These are phyloP conservation scores for Berghia stephanieae DNA, from an alignment of 1,140 invertebrate genomes.

Conservation along the genomic window DNA sequence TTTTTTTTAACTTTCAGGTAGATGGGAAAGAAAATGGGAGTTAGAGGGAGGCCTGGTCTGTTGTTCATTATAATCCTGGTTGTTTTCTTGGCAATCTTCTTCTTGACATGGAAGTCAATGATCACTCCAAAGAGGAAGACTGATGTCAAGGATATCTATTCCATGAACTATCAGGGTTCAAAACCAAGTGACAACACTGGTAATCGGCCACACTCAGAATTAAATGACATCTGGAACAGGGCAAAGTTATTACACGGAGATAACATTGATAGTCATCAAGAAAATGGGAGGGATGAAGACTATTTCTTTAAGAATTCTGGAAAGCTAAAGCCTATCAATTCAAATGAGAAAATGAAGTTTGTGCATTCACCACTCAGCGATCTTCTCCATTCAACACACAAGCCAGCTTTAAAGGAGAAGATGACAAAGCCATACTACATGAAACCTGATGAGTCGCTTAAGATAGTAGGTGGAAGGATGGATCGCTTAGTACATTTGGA, in stretches of 20 bases:
- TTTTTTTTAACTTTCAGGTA: too few species aligned
- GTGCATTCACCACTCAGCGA: background rate
- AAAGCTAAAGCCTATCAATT: too few species aligned
- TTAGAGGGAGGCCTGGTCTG: constrained; percentile 3
- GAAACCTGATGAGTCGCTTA: background rate
- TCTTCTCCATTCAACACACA: background rate
- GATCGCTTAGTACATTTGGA: constrained; percentile 51
- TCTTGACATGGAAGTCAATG: constrained; percentile 15
- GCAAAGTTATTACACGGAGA: background rate
- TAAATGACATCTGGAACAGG: background rate
- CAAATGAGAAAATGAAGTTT: background rate
- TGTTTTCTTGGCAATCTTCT: constrained; percentile 4
- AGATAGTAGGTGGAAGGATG: constrained; percentile 19
- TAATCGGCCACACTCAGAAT: background rate
- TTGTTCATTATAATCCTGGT: constrained; percentile 3
- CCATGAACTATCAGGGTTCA: background rate
- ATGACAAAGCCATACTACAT: background rate
- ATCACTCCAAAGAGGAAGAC: constrained; percentile 5
- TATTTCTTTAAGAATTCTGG: background rate
- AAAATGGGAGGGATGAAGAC: background rate
- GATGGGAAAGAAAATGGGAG: constrained; percentile 17
- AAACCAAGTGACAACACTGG: background rate
- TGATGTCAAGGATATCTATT: background rate
- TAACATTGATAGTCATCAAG: background rate
- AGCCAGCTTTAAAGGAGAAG: background rate